phyloP scores from a whole-genome alignment of 2,113 vertebrate genomes.

The Rhizomys pruinosus region DNA sequence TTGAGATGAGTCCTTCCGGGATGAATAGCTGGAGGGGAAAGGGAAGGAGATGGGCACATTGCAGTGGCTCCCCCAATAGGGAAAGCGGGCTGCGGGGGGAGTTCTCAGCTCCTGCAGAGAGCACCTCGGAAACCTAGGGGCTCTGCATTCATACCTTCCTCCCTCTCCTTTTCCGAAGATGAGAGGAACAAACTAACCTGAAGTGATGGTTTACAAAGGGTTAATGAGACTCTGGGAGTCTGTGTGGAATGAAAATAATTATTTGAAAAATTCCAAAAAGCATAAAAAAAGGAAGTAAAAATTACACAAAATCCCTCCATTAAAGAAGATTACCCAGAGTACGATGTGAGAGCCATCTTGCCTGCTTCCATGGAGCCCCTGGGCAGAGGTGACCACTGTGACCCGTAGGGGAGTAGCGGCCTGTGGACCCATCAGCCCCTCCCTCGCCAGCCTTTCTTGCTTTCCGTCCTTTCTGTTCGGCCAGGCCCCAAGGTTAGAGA shows the following conservation, averaged over 20 bases:
- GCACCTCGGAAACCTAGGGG: background rate
- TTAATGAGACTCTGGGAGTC: constrained; percentile 46
- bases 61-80: background rate
- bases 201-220: constrained; percentile 44
- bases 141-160: background rate
- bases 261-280: constrained; percentile 73
- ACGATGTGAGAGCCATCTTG: background rate
- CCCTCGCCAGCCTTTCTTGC: background rate
- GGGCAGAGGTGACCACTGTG: background rate
- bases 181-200: background rate
- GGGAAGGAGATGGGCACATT: background rate
- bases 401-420: background rate
- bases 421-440: fast-evolving
- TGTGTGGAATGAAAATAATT: constrained; percentile 65
- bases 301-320: constrained; percentile 71
- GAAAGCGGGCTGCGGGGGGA: background rate
- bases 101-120: background rate
- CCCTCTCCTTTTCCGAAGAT: background rate
- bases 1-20: background rate
- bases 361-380: background rate
- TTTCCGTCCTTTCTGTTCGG: background rate
- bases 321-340: constrained; percentile 60
- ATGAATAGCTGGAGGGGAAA: background rate
- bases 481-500: background rate
- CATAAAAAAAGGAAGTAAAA: constrained; percentile 66